Conservation (phyloP, 2,888 invertebrate genomes). For the Harmothoe impar region DNA sequence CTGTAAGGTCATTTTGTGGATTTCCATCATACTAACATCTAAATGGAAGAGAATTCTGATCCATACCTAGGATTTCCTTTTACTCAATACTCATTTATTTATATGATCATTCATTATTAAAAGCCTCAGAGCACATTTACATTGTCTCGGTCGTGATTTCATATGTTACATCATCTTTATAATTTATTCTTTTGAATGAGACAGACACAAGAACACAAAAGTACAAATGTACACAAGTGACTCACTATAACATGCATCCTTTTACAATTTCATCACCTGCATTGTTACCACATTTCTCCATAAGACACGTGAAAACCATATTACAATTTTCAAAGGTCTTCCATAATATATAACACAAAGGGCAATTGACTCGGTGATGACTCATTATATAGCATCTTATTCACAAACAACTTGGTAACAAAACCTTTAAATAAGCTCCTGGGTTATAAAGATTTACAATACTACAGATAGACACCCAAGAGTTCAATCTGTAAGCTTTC, state of each 20-base stretch:
- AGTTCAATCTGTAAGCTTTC: background rate
- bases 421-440: slow-evolving; percentile 4
- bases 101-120: background rate
- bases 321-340: background rate
- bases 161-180: slow-evolving; percentile 22
- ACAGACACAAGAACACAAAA: slow-evolving; percentile 58
- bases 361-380: background rate
- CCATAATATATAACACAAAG: background rate
- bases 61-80: slow-evolving; percentile 12
- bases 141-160: slow-evolving; percentile 27
- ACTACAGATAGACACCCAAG: slow-evolving; percentile 9
- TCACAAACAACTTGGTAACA: slow-evolving; percentile 21
- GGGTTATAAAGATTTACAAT: background rate
- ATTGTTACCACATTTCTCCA: slow-evolving; percentile 2
- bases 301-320: slow-evolving; percentile 37
- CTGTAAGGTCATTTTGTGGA: background rate
- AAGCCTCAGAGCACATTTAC: slow-evolving; percentile 30
- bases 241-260: slow-evolving; percentile 51
- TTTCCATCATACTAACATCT: slow-evolving; percentile 42
- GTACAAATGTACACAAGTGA: slow-evolving; percentile 60
- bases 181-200: slow-evolving; percentile 50
- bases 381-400: slow-evolving; percentile 8
- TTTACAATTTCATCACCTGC: slow-evolving; percentile 35
- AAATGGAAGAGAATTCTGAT: slow-evolving; percentile 41
- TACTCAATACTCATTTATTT: background rate